Evolutionary conservation across 2,888 invertebrate genomes (phyloP).

Genomic region (Pachliopta kotzebuea): DNA sequence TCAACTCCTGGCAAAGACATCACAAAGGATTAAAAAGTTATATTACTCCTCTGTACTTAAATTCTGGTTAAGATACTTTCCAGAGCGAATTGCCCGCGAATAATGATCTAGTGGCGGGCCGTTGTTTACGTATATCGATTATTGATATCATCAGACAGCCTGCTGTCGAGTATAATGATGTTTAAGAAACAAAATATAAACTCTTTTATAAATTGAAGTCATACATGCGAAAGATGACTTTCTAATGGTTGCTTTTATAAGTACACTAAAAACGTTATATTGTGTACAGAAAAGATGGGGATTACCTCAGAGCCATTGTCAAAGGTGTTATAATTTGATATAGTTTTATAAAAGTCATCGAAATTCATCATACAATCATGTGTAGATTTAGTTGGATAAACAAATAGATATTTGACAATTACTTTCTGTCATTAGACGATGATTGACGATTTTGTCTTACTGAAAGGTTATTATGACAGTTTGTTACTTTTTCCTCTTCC

Average conservation of each 20-base stretch:
- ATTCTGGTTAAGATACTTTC: constrained; percentile 26
- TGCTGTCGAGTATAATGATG: constrained; percentile 59
- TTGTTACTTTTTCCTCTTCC: background rate
- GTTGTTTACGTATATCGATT: constrained; percentile 44
- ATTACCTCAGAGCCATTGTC: constrained; percentile 45
- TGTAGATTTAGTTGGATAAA: constrained; percentile 11
- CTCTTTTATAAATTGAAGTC: constrained; percentile 45
- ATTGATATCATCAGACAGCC: constrained; percentile 55
- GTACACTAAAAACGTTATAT: background rate
- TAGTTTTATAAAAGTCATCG: constrained; percentile 18
- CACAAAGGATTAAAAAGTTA: constrained; percentile 35
- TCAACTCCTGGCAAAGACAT: constrained; percentile 45
- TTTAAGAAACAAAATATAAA: constrained; percentile 59
- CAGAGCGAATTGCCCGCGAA: constrained; percentile 32
- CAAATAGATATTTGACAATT: constrained; percentile 13
- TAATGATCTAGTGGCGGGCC: constrained; percentile 41
- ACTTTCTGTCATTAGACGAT: constrained; percentile 8
- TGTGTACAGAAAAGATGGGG: constrained; percentile 4
- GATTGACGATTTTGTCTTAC: constrained; percentile 1
- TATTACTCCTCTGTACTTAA: constrained; percentile 26
- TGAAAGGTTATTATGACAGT: constrained; percentile 8
- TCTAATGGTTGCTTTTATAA: constrained; percentile 17
- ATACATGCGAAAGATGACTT: constrained; percentile 40
- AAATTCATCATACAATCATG: constrained; percentile 15
- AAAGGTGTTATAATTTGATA: constrained; percentile 46